Conservation (phyloP, 2,888 invertebrate species). For the Chymomyza procnemis region DNA sequence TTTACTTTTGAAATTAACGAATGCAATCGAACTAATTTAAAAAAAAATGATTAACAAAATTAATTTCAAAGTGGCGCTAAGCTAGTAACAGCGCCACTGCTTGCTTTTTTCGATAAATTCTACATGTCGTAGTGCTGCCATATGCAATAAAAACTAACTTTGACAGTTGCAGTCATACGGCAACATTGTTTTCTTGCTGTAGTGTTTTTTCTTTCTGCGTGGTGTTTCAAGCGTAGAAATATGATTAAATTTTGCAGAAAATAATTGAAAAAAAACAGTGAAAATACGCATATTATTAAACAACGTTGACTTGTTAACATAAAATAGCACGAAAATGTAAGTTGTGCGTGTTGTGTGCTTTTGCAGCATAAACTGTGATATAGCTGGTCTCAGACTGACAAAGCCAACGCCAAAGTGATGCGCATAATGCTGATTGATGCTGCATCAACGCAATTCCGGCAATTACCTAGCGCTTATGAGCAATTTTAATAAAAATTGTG, state of each 20-base stretch:
- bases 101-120: not conserved
- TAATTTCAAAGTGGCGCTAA: no score
- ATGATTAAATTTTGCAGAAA: not conserved
- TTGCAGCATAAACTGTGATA: not conserved
- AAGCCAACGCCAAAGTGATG: not conserved
- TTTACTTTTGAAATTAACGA: no score
- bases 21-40: no score
- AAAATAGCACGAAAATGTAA: not conserved
- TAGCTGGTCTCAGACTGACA: not conserved
- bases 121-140: not conserved
- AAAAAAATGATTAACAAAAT: no score
- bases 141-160: not conserved
- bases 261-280: not conserved
- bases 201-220: not conserved
- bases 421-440: not conserved
- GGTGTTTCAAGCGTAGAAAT: not conserved
- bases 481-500: not conserved
- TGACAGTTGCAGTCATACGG: not conserved
- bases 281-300: not conserved
- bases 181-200: not conserved
- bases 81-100: not conserved
- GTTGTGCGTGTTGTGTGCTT: not conserved
- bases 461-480: not conserved
- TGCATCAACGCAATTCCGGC: not conserved
- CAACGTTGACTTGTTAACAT: not conserved